Evolutionary conservation across 2,113 vertebrate genomes (phyloP).

Genomic region (Clarias macrocephalus): DNA sequence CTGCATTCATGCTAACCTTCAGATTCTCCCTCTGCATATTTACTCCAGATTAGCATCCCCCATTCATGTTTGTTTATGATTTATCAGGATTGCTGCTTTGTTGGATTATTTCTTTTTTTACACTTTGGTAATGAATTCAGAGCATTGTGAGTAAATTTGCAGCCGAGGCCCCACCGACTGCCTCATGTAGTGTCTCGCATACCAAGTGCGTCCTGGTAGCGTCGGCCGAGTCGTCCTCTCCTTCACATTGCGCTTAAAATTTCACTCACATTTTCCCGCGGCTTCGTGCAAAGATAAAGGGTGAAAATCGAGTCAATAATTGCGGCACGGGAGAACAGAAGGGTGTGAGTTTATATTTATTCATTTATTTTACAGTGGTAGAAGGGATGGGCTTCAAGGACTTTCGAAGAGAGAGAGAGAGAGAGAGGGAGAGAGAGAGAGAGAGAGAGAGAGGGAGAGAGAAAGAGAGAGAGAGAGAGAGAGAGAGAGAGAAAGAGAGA

Average conservation of each 20-base stretch:
- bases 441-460: constrained; percentile 36
- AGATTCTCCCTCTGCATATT: not conserved
- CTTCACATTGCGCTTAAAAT: constrained; percentile 61
- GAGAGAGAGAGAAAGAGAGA: constrained; percentile 26
- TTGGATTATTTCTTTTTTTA: not conserved
- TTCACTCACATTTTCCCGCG: constrained; percentile 63
- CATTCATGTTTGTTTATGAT: constrained; percentile 18
- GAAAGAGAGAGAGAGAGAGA: constrained; percentile 35
- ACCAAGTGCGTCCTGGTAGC: constrained; percentile 71
- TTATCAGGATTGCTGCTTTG: constrained; percentile 31
- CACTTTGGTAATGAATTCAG: constrained; percentile 56
- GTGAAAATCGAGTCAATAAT: constrained; percentile 70
- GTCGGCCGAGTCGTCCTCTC: constrained; percentile 53
- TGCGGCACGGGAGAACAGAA: constrained; percentile 57
- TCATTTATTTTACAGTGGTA: constrained; percentile 69
- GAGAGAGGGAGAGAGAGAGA: constrained; percentile 47
- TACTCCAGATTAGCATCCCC: not conserved
- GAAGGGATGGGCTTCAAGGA: constrained; percentile 66
- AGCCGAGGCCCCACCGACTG: constrained; percentile 62
- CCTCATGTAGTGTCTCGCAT: constrained; percentile 60
- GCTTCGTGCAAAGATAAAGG: constrained; percentile 62
- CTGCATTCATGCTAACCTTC: not conserved
- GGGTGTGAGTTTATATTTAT: constrained; percentile 63
- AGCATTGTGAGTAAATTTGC: constrained; percentile 67
- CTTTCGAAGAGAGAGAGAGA: constrained; percentile 53